Conservation (phyloP, 1,140 invertebrate species). For the Drosophila aff. region DNA sequence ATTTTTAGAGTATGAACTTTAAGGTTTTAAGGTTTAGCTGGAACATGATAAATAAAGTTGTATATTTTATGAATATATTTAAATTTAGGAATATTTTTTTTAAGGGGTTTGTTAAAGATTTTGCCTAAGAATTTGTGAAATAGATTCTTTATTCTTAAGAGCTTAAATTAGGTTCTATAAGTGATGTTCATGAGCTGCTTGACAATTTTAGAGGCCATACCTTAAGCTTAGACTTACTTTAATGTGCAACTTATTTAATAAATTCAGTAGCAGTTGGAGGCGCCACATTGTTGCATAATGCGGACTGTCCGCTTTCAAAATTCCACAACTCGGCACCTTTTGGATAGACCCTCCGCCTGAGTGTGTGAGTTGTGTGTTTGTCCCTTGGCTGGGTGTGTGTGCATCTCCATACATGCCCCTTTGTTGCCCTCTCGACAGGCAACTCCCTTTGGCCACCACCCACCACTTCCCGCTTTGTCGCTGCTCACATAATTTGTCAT, state of each 20-base stretch:
- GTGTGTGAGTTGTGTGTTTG: conserved; percentile 22
- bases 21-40: not conserved
- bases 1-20: not conserved
- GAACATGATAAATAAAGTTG: too few species aligned
- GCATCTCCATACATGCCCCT: conserved; percentile 39
- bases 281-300: conserved; percentile 53
- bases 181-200: not conserved
- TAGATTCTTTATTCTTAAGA: not conserved
- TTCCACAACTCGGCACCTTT: conserved; percentile 67
- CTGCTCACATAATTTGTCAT: conserved; percentile 84
- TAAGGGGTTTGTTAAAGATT: not conserved
- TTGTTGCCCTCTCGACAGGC: conserved; percentile 58
- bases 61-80: not conserved
- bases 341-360: conserved; percentile 42
- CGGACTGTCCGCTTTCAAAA: conserved; percentile 57
- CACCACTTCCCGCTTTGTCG: conserved; percentile 46
- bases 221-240: conserved; percentile 6
- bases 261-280: conserved; percentile 2
- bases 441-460: conserved; percentile 2
- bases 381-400: conserved; percentile 24
- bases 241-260: conserved; percentile 33
- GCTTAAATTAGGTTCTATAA: not conserved
- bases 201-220: not conserved
- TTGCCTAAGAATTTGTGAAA: not conserved
- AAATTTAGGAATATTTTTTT: too few species aligned